Base-by-base conservation (phyloP, 2,797 vertebrate genomes). In the Tolypeutes matacus region DNA sequence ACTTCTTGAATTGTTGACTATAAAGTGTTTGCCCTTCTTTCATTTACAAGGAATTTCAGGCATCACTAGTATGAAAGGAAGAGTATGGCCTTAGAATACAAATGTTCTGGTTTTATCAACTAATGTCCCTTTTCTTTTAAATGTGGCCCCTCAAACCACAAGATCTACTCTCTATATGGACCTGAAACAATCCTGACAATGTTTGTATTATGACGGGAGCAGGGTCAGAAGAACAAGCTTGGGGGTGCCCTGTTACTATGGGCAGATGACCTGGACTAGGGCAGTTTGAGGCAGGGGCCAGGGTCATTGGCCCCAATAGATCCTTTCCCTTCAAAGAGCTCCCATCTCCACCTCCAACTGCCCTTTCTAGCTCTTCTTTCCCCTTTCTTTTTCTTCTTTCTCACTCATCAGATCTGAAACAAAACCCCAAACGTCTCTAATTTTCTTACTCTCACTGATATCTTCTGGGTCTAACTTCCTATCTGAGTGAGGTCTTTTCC, bases 381-480 rank as follows among this genome's bases (percentile, higher is more conserved):
- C 11, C 3, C 3, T 27, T 85, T 53, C 1, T 51, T 51, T 67
- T 34, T 4, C 64, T 93, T 46, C n/a, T 4, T 77, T 81, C 23
- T 53, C 81, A 31, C 6, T 69, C 34, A 42, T 1, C 20, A 25
- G 27, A 42, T 78, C n/a, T 69, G 58, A 85, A 80, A 51, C 0
- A 60, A 65, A 78, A 84, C 27, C 49, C 29, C 11, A 18, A 34
- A 75, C 13, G 64, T 21, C 5, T 64, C 18, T 73, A 64, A 25
- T 77, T 84, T 75, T 93, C 58, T 92, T 65, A 29, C 56, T 75
- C 46, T n/a, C 53, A 89, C 25, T 83, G 78, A 69, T 77, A 75
- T 3, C 39, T 75, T 84, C 60, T 72, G 46, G 42, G n/a, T 42
- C 17, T 85, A 27, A 20, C 9, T 72, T 93, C 72, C 49, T 78